Evolutionary conservation across 2,797 vertebrate genomes (phyloP), one percentile per base, ranked within the genome.

Genomic region (Limnodromus scolopaceus): DNA sequence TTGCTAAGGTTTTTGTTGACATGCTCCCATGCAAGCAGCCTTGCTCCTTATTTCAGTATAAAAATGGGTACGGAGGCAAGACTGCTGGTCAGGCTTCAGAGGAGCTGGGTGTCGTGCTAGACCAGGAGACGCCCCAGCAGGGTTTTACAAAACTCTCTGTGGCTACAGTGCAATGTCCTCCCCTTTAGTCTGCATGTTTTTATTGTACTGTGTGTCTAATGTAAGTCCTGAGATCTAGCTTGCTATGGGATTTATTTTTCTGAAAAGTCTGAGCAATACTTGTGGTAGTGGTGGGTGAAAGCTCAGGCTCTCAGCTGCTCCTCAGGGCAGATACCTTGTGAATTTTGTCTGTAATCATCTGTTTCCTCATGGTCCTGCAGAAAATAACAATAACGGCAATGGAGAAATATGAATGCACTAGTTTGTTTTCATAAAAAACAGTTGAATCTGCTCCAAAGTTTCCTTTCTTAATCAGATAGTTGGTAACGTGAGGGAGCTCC

Each of bases 381-480:
- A 53, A 79, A 83, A 72, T 76, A 80, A 45, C 20, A 48, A 1
- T 16, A 69, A 60, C 11, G n/a, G 41, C 27, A 69, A 4, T 48
- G 24, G 36, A n/a, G 51, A 66, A 80, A 72, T 49, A 11, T 38
- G 38, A 46, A 58, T 41, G 32, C 16, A 5, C 3, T 71, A 20
- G 41, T 64, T 5, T 8, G 10, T 63, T 84, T 82, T 79, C 46
- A 54, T 46, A 38, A 70, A 58, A 55, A 83, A 15, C 43, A 32
- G n/a, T 24, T 80, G 41, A 74, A 91, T 79, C 53, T 82, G 19
- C 22, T 83, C 54, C 63, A 58, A 22, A 89, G 36, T 75, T 38
- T 87, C 27, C 10, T 87, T 77, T 75, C 70, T 86, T 78, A 63
- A 11, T 84, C 41, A 84, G 65, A 43, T 54, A 70, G 32, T 48